These are phyloP conservation scores for Lithosia quadra DNA, from an alignment of 2,888 invertebrate genomes.

Conservation along the genomic window DNA sequence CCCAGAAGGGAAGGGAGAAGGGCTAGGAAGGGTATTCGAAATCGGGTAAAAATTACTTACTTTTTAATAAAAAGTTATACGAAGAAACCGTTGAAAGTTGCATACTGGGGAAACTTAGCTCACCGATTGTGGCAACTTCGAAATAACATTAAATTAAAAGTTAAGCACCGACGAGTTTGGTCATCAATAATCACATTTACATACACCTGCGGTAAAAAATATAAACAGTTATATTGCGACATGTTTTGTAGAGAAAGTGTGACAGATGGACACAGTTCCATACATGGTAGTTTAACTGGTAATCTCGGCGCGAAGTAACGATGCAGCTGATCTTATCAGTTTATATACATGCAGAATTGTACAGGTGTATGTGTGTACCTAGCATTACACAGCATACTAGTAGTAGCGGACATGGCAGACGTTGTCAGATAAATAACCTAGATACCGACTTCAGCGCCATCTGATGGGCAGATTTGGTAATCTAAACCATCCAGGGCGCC, in stretches of 20 bases:
- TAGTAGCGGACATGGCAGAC: too few species aligned
- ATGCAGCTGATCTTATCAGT: constrained; percentile 39
- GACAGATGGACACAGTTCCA: constrained; percentile 36
- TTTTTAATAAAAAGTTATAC: too few species aligned
- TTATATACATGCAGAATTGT: constrained; percentile 23
- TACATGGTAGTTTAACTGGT: constrained; percentile 40
- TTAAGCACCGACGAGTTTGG: constrained; percentile 8
- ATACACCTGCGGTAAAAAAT: constrained; percentile 16
- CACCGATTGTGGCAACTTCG: not conserved
- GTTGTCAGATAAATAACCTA: too few species aligned
- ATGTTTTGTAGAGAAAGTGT: constrained; percentile 37
- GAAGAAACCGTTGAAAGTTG: too few species aligned
- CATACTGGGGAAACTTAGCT: not conserved
- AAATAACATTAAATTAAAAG: constrained; percentile 7
- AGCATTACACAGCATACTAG: not conserved
- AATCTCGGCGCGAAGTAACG: constrained; percentile 46
- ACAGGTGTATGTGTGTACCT: not conserved
- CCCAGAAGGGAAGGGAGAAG: too few species aligned
- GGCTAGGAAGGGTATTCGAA: too few species aligned
- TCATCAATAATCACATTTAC: constrained; percentile 12
- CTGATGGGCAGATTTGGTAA: too few species aligned
- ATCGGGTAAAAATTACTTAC: too few species aligned
- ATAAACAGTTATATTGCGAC: constrained; percentile 15
- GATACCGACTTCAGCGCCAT: too few species aligned
- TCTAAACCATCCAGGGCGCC: too few species aligned